These are phyloP conservation scores for Leptinotarsa defecta DNA, from an alignment of 1,140 invertebrate genomes.

Conservation along the genomic window DNA sequence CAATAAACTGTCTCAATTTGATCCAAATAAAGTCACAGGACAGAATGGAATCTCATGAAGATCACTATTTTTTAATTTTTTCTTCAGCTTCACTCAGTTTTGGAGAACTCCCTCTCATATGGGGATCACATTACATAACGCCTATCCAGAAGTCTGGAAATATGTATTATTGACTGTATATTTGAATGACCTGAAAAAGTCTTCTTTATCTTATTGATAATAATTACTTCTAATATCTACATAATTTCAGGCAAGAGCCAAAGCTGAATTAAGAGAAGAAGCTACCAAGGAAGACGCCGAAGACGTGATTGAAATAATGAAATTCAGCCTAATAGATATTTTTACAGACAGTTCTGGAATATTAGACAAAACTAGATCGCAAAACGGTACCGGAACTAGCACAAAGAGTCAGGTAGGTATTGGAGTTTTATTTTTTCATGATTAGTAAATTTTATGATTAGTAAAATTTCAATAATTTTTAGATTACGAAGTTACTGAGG, in stretches of 20 bases:
- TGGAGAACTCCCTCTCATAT: too few relatives aligned
- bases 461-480: constrained; percentile 46
- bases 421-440: neutral
- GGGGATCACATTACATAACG: too few relatives aligned
- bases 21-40: too few relatives aligned
- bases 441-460: neutral
- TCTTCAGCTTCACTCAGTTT: too few relatives aligned
- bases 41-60: too few relatives aligned
- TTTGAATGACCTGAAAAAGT: too few relatives aligned
- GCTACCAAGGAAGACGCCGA: constrained; percentile 80
- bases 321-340: constrained; percentile 78
- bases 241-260: constrained; percentile 74
- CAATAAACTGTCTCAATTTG: too few relatives aligned
- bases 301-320: constrained; percentile 86
- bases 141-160: too few relatives aligned
- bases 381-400: constrained; percentile 75
- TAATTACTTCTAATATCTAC: neutral
- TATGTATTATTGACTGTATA: too few relatives aligned
- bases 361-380: constrained; percentile 71
- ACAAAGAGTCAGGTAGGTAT: constrained; percentile 65
- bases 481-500: constrained; percentile 78
- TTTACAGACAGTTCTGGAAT: constrained; percentile 72
- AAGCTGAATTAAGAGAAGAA: constrained; percentile 79
- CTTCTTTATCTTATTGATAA: too few relatives aligned
- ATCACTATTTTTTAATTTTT: too few relatives aligned